These are phyloP conservation scores for Rhynchonycteris naso DNA, from an alignment of 2,797 vertebrate genomes.

Conservation along the genomic window DNA sequence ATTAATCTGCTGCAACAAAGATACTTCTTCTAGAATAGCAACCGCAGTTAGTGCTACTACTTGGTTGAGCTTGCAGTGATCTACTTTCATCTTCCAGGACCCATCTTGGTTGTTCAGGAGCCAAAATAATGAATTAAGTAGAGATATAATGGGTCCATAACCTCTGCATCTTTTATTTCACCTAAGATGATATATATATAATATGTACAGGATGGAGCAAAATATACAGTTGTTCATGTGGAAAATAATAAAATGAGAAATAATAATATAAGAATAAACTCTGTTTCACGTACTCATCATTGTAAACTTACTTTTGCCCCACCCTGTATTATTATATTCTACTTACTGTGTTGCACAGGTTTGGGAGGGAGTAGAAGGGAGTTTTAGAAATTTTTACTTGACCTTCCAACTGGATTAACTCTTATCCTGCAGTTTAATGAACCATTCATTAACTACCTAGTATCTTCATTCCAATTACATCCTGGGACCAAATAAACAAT, in stretches of 20 bases:
- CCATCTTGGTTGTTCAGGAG: neutral
- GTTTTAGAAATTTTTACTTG: neutral
- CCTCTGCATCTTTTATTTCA: neutral
- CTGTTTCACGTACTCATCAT: neutral
- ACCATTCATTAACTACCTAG: neutral
- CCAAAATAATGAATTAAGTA: neutral
- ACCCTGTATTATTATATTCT: neutral
- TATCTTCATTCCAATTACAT: neutral
- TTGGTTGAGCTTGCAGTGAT: neutral
- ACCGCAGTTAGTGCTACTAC: neutral
- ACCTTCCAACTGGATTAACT: neutral
- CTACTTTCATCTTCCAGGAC: neutral
- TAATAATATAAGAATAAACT: neutral
- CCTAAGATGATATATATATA: neutral
- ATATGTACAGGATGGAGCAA: neutral
- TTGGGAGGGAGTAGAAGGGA: too few relatives aligned
- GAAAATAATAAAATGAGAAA: neutral
- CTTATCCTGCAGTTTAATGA: neutral
- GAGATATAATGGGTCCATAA: neutral
- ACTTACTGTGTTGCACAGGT: neutral
- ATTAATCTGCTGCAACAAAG: neutral
- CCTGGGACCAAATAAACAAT: neutral
- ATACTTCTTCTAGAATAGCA: neutral
- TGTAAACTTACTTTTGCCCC: neutral
- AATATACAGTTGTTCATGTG: neutral